Conservation (phyloP, 2,888 invertebrate species). For the Amblyjoppa fuscipennis region DNA sequence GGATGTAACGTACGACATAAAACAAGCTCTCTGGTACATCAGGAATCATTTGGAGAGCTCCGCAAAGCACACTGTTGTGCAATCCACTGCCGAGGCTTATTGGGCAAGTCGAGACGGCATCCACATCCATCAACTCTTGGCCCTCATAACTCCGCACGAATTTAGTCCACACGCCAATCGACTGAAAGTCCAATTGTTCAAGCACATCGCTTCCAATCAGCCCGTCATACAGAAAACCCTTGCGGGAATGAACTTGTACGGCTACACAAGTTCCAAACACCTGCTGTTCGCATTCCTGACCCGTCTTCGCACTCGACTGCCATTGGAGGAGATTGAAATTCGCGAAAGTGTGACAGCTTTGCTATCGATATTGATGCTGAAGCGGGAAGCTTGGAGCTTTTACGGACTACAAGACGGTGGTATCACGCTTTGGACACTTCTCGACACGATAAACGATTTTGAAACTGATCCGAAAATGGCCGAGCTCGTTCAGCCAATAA, state of each 20-base stretch:
- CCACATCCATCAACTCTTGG: constrained; percentile 58
- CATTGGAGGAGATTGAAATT: constrained; percentile 32
- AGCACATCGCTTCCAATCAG: constrained; percentile 28
- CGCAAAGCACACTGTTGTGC: constrained; percentile 23
- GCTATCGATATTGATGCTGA: constrained; percentile 61
- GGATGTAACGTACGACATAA: constrained; percentile 43
- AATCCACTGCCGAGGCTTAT: constrained; percentile 37
- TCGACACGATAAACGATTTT: constrained; percentile 60
- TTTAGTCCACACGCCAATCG: constrained; percentile 51
- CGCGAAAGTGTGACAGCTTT: constrained; percentile 53
- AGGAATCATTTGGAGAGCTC: constrained; percentile 59
- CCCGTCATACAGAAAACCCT: constrained; percentile 31
- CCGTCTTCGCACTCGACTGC: constrained; percentile 59
- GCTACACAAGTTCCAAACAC: constrained; percentile 64
- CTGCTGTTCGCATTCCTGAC: constrained; percentile 68
- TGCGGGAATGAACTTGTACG: constrained; percentile 63
- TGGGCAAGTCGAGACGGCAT: constrained; percentile 41
- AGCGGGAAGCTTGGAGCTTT: constrained; percentile 52
- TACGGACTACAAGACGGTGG: constrained; percentile 36
- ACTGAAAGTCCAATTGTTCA: constrained; percentile 62
- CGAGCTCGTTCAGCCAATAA: constrained; percentile 24
- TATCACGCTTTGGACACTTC: constrained; percentile 63
- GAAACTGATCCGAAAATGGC: constrained; percentile 8
- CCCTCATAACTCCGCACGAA: constrained; percentile 59
- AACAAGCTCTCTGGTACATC: constrained; percentile 66